phyloP scores from a whole-genome alignment of 2,888 invertebrate genomes.

The Lasioglossum oenotherae region DNA sequence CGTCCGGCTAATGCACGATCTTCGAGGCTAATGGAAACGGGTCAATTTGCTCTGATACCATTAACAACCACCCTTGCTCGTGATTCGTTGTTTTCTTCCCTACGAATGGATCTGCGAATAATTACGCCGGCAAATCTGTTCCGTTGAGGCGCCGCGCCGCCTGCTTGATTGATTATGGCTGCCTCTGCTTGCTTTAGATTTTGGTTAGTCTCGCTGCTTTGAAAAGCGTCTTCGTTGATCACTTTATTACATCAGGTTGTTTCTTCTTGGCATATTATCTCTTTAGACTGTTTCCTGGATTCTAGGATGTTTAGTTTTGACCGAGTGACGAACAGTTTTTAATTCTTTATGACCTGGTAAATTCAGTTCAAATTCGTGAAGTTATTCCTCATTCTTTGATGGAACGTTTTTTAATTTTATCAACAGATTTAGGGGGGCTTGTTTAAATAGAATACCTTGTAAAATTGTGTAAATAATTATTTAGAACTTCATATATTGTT shows the following conservation, averaged over 20 bases:
- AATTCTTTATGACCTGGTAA: not conserved
- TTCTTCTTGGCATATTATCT: not conserved
- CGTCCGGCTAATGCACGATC: conserved; percentile 44
- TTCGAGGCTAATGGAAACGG: conserved; percentile 51
- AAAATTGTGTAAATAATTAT: not conserved
- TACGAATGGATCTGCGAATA: not conserved
- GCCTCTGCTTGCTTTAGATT: not conserved
- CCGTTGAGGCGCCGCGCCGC: not conserved
- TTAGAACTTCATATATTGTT: not conserved
- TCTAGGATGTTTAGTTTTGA: too few species aligned
- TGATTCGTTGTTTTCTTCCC: conserved; percentile 7
- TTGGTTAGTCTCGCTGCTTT: not conserved
- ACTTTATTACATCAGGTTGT: not conserved
- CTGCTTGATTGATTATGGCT: not conserved
- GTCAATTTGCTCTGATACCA: conserved; percentile 49
- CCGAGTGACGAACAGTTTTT: not conserved
- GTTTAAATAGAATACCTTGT: not conserved
- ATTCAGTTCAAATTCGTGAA: not conserved
- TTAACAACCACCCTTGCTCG: conserved; percentile 8
- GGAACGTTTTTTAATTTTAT: not conserved
- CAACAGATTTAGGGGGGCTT: not conserved
- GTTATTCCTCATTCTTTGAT: not conserved
- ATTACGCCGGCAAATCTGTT: not conserved
- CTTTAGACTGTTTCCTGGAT: too few species aligned
- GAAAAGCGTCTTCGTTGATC: not conserved